A percentile compares a stretch with the other conserved stretches of the same genome.
These are phyloP conservation scores for Anas acuta DNA, from an alignment of 2,797 vertebrate species.

Conservation along the genomic window DNA sequence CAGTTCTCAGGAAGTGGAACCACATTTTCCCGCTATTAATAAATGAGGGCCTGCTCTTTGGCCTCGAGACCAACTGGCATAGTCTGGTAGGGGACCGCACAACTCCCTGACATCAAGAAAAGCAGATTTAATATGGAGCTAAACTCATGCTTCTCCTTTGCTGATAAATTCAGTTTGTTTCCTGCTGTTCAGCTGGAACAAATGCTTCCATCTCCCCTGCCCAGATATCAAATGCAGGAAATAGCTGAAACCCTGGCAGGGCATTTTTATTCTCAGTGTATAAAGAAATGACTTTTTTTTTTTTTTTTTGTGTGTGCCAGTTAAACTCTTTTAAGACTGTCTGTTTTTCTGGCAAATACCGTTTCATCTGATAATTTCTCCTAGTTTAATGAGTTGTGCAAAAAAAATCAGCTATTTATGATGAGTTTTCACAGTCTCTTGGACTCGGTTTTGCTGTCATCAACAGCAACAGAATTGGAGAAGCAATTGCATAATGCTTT, in stretches of 20 bases:
- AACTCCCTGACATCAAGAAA: constrained; percentile 3
- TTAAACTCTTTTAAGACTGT: neutral
- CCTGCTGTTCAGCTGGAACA: constrained; percentile 43
- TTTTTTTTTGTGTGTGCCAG: neutral
- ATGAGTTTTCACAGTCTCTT: neutral
- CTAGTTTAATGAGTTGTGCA: neutral
- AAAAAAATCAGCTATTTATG: neutral
- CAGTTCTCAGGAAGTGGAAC: neutral
- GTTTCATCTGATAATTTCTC: neutral
- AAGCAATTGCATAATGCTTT: neutral
- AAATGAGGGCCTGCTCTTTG: neutral
- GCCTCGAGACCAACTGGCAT: neutral
- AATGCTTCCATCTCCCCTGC: neutral
- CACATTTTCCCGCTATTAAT: neutral
- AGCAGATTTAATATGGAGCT: constrained; percentile 6
- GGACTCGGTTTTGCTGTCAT: neutral
- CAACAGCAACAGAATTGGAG: neutral
- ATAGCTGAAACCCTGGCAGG: neutral
- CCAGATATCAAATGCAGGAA: neutral
- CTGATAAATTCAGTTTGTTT: constrained; percentile 34
- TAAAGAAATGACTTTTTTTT: neutral
- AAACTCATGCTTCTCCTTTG: neutral
- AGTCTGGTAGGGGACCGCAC: neutral
- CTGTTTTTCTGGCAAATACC: neutral
- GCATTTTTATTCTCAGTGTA: neutral